Base-by-base conservation (phyloP, 2,797 vertebrate genomes). In the Aotus griseimembra region DNA sequence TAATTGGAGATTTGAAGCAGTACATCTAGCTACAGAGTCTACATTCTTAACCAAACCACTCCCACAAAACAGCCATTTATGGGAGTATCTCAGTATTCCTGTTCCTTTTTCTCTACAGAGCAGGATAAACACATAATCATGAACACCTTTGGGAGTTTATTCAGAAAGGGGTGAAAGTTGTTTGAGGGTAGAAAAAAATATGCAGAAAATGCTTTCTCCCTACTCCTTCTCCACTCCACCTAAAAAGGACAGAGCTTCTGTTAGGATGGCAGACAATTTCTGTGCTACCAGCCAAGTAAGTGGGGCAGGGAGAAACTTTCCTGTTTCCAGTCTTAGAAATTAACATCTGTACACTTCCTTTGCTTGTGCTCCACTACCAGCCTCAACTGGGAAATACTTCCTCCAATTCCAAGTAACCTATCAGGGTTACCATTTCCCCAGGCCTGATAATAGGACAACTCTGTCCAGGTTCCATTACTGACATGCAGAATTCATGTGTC, bases 341-440 rank as follows among this genome's bases (percentile, higher is more conserved):
- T 28, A 72, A 46, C 41, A 46, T 70, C 44, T 39, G 28, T 57
- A n/a, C 7, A 13, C 0, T 95, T 13, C 41, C n/a, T 80, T 50
- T 88, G 28, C 52, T 57, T 83, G 58, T 70, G 48, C 4, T 82
- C 5, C 2, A 24, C 77, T 80, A 90, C 55, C 44, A 82, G 30
- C 44, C 48, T 41, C 52, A 39, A 50, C 9, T 8, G 2, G 24
- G 46, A 80, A 67, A 48, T 93, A 36, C 33, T 64, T 33, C 33
- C 33, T 84, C 9, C 1, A 83, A 81, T 77, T 67, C 26, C 67
- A 90, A 90, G 52, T n/a, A 84, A 79, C 52, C 12, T 61, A 50
- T 84, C 50, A 84, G 36, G 15, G 41, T 36, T 95, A 83, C 44
- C 26, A 88, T 85, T 96, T 96, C 82, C 81, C 50, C 20, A 70